Percentiles rank a stretch among this genome's conserved stretches.
phyloP scores from a whole-genome alignment of 2,888 invertebrate species.

The Aethes cnicana region DNA sequence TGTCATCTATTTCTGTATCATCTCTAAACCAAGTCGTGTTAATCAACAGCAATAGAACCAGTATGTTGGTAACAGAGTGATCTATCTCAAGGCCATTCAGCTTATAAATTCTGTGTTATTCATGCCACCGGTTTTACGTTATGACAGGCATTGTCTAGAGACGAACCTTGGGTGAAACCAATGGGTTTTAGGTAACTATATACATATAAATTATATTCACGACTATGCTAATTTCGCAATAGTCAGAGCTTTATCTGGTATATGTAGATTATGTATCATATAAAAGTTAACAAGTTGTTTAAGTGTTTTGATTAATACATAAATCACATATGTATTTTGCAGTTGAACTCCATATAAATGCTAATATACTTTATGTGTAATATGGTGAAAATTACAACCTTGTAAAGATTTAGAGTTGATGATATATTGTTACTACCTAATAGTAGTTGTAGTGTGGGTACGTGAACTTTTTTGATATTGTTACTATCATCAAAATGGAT shows the following conservation, averaged over 20 bases:
- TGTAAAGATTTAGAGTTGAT: too few relatives aligned
- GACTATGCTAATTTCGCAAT: conserved; percentile 48
- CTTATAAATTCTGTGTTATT: conserved; percentile 14
- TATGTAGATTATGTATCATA: neutral
- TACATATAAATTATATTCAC: conserved; percentile 54
- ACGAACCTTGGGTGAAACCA: conserved; percentile 57
- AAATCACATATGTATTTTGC: neutral
- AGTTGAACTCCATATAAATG: too few relatives aligned
- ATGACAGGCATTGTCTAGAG: conserved; percentile 56
- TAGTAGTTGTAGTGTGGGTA: too few relatives aligned
- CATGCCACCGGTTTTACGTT: conserved; percentile 66
- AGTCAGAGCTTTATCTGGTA: conserved; percentile 2
- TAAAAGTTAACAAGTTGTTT: neutral
- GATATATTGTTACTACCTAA: too few relatives aligned
- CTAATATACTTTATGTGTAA: too few relatives aligned
- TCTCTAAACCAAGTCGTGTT: neutral
- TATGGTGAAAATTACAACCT: too few relatives aligned
- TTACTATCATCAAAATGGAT: neutral
- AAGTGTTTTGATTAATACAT: neutral
- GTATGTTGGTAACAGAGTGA: conserved; percentile 10
- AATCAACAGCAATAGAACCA: conserved; percentile 5
- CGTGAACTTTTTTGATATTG: neutral
- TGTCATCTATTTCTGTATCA: neutral
- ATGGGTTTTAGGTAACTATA: conserved; percentile 57
- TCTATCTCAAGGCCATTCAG: conserved; percentile 16